A percentile compares a stretch with the other conserved stretches of the same genome.
Conservation (phyloP, 2,797 vertebrate species). For the Enteromius paludinosus region DNA sequence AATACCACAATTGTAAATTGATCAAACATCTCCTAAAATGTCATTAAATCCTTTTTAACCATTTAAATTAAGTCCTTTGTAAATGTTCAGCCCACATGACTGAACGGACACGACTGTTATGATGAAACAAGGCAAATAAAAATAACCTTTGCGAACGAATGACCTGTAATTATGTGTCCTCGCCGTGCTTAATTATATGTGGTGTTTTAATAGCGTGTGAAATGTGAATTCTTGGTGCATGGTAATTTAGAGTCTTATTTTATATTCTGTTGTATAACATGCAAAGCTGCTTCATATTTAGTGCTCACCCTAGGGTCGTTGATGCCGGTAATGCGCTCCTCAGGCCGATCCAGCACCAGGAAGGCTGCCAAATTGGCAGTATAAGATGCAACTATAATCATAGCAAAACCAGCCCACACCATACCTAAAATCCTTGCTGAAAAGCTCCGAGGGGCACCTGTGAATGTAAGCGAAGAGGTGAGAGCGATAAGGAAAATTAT, state of each 20-base stretch:
- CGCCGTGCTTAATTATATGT: slow-evolving; percentile 40
- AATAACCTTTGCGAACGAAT: slow-evolving; percentile 74
- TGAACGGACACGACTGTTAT: slow-evolving; percentile 5
- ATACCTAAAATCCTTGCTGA: slow-evolving; percentile 98
- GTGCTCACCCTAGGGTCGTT: slow-evolving; percentile 92
- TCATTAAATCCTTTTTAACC: background rate
- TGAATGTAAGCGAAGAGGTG: slow-evolving; percentile 35
- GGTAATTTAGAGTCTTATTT: slow-evolving; percentile 34
- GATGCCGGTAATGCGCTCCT: slow-evolving; percentile 99
- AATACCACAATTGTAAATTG: background rate
- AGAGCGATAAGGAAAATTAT: slow-evolving; percentile 32
- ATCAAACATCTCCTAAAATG: background rate
- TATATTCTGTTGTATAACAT: slow-evolving; percentile 57
- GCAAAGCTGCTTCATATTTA: slow-evolving; percentile 57
- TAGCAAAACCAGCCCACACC: slow-evolving; percentile 99
- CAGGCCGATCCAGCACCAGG: slow-evolving; percentile 97
- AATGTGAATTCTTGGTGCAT: slow-evolving; percentile 6
- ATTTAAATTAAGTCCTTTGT: slow-evolving; percentile 2
- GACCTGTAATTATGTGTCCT: slow-evolving; percentile 51
- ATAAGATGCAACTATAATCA: slow-evolving; percentile 99
- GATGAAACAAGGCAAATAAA: slow-evolving; percentile 39
- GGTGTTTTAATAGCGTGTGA: slow-evolving; percentile 16
- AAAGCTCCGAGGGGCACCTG: slow-evolving; percentile 97
- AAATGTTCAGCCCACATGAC: slow-evolving; percentile 21
- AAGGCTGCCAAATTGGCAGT: slow-evolving; percentile 99